Conservation (phyloP, 2,888 invertebrate species). For the Drosophila bunnanda region DNA sequence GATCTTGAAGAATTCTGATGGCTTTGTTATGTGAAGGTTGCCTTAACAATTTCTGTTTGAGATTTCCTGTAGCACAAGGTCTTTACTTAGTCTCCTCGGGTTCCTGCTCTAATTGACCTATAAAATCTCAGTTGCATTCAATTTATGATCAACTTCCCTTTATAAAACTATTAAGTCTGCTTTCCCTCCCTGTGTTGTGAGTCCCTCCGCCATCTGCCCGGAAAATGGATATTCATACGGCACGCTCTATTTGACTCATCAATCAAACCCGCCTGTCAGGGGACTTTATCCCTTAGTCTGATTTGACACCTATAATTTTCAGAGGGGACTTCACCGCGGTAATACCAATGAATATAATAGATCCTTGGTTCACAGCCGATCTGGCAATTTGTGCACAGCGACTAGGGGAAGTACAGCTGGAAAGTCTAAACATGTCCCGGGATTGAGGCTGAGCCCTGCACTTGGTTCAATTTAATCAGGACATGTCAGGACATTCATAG, state of each 20-base stretch:
- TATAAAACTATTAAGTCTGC: constrained; percentile 57
- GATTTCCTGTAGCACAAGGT: constrained; percentile 4
- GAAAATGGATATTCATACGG: constrained; percentile 59
- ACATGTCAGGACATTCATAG: constrained; percentile 38
- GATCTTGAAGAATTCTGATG: constrained; percentile 3
- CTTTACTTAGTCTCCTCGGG: neutral
- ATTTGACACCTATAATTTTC: constrained; percentile 63
- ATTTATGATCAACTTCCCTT: constrained; percentile 59
- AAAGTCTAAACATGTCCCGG: constrained; percentile 38
- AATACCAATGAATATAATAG: constrained; percentile 65
- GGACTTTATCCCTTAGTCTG: constrained; percentile 59
- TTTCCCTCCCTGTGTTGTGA: constrained; percentile 17
- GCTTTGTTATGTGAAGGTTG: constrained; percentile 5
- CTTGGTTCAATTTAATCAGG: constrained; percentile 73
- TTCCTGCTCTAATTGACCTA: constrained; percentile 55
- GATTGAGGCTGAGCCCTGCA: constrained; percentile 47
- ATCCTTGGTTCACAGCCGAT: constrained; percentile 54
- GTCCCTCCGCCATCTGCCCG: constrained; percentile 41
- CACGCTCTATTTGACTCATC: constrained; percentile 74
- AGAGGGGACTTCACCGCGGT: constrained; percentile 21
- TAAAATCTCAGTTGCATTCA: constrained; percentile 45
- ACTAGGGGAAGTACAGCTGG: constrained; percentile 13
- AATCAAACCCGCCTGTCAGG: constrained; percentile 59
- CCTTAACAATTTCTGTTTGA: neutral
- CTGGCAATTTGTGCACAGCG: constrained; percentile 53